A percentile compares a stretch with the other conserved stretches of the same genome.
Conservation (phyloP, 2,113 vertebrate genomes). For the Ophiodon elongatus region DNA sequence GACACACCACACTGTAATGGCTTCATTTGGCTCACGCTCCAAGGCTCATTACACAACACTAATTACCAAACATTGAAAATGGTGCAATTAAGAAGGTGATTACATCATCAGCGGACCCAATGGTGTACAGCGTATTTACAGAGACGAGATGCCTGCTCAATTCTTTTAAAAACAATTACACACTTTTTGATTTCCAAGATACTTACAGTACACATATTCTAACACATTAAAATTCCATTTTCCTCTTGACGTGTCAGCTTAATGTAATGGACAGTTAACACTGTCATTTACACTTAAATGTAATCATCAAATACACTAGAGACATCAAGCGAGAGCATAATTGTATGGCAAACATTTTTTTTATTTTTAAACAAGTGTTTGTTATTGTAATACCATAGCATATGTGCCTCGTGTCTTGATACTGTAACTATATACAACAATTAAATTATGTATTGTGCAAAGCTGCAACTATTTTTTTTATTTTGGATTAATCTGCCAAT, state of each 20-base stretch:
- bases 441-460: not conserved
- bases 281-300: slow-evolving; percentile 52
- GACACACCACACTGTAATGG: slow-evolving; percentile 65
- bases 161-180: slow-evolving; percentile 75
- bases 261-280: slow-evolving; percentile 65
- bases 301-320: slow-evolving; percentile 40
- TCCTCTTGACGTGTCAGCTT: slow-evolving; percentile 52
- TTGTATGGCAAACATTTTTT: not conserved
- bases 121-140: slow-evolving; percentile 78
- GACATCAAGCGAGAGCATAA: not conserved
- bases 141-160: slow-evolving; percentile 50
- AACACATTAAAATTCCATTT: slow-evolving; percentile 73
- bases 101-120: slow-evolving; percentile 80
- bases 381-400: not conserved
- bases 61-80: slow-evolving; percentile 85
- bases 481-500: not conserved
- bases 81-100: slow-evolving; percentile 81
- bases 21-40: slow-evolving; percentile 75
- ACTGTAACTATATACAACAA: not conserved
- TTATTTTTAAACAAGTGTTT: not conserved
- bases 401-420: not conserved
- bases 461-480: not conserved
- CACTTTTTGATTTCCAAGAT: slow-evolving; percentile 62
- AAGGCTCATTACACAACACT: slow-evolving; percentile 79
- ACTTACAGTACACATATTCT: slow-evolving; percentile 39